Evolutionary conservation across 2,888 invertebrate genomes (phyloP), one percentile per base, ranked within the genome.

Genomic region (Eupsilia transversa): DNA sequence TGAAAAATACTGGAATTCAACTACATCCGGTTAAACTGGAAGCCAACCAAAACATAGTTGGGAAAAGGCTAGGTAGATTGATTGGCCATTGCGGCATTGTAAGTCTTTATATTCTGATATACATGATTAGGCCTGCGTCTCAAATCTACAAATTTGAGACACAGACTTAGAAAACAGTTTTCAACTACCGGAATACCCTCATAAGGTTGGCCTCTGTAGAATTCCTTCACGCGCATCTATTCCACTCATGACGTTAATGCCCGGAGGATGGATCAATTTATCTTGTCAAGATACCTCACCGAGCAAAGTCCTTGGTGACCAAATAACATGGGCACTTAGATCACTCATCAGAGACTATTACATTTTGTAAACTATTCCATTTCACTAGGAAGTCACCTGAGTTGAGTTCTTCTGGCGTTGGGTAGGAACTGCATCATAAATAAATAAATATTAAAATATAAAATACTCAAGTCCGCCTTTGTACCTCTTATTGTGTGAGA

Each of bases 221-320:
- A 77, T 59, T 41, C 14, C 23, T 59, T 4, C n/a, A n/a, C n/a
- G 41, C 17, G 4, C n/a, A 52, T 61, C 33, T 41, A 63, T 35
- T 27, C 7, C 23, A 10, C 5, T 35, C 35, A 30, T 3, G 20
- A 38, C 9, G 9, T 46, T 10, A 43, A 35, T 60, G 27, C 17
- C 5, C 35, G 20, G 10, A 33, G 9, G 43, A 76, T 38, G 35
- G n/a, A 74, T 35, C 17, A 38, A 63, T 75, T 54, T 27, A 23
- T 27, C 33, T 17, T 20, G 12, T 33, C 41, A 12, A 43, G 23
- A 52, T 33, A 59, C 10, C 27, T 35, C 9, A 23, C 23, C 3
- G 12, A 43, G 27, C 14, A 5, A 71, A 41, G 41, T 64, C 2
- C 17, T n/a, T 30, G 17, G 17, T 17, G 27, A 49, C 9, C 17